Evolutionary conservation across 2,797 vertebrate species (phyloP).

Genomic region (Amazona finschi): DNA sequence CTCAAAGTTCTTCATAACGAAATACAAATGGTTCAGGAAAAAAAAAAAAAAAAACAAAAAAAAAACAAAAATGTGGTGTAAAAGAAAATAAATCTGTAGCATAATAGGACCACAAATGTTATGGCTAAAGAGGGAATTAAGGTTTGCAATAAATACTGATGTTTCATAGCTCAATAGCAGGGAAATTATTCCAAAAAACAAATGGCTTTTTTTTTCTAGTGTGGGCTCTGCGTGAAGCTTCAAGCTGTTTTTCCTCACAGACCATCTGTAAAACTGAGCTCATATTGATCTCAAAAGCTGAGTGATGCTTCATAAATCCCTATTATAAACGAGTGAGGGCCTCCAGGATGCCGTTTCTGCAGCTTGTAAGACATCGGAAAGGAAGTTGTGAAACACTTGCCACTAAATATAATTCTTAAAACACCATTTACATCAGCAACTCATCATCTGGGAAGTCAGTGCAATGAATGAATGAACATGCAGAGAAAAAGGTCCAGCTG

Average conservation of each 20-base stretch:
- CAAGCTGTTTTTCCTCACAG: conserved; percentile 26
- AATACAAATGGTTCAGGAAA: background rate
- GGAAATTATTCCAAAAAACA: conserved; percentile 33
- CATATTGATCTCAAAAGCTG: conserved; percentile 25
- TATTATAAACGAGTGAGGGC: background rate
- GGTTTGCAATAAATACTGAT: conserved; percentile 29
- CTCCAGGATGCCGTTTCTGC: background rate
- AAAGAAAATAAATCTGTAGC: background rate
- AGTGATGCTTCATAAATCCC: conserved; percentile 12
- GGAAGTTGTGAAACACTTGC: conserved; percentile 9
- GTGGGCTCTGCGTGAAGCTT: background rate
- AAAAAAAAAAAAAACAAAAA: background rate
- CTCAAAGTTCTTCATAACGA: background rate
- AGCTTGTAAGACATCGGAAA: background rate
- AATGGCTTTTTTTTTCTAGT: background rate
- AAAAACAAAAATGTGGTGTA: background rate
- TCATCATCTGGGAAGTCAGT: background rate
- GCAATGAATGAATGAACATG: background rate
- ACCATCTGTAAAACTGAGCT: conserved; percentile 36
- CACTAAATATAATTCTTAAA: background rate
- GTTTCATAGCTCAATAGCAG: conserved; percentile 30
- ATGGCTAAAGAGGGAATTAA: conserved; percentile 27
- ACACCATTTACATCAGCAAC: background rate
- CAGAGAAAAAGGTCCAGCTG: background rate
- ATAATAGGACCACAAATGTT: conserved; percentile 1